Conservation (phyloP, 1,140 invertebrate genomes). For the Drosophila leontia region DNA sequence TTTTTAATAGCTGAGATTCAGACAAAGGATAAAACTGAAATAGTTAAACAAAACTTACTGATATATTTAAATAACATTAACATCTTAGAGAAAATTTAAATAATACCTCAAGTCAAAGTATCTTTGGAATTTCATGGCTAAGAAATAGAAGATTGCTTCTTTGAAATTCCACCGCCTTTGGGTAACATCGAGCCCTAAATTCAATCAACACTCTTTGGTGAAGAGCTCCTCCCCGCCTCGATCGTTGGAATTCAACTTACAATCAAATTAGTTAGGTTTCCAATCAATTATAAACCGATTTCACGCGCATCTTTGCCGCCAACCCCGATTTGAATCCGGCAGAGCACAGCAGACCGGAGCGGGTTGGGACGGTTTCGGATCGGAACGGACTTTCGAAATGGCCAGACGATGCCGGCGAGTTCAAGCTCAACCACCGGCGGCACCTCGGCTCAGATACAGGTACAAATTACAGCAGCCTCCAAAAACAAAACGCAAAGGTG, state of each 20-base stretch:
- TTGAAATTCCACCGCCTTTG: slow-evolving; percentile 1
- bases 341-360: neutral
- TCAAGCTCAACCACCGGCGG: slow-evolving; percentile 64
- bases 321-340: slow-evolving; percentile 21
- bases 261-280: slow-evolving; percentile 44
- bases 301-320: slow-evolving; percentile 45
- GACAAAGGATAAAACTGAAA: neutral
- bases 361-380: neutral
- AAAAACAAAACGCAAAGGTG: slow-evolving; percentile 72
- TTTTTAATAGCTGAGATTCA: neutral
- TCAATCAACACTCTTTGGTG: slow-evolving; percentile 16
- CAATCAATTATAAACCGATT: slow-evolving; percentile 56
- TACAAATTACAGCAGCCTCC: slow-evolving; percentile 66
- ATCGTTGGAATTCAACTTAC: slow-evolving; percentile 39
- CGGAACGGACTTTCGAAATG: slow-evolving; percentile 71
- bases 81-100: neutral
- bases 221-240: neutral
- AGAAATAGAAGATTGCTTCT: neutral
- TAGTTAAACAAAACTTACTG: neutral
- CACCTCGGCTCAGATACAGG: slow-evolving; percentile 29
- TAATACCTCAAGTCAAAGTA: neutral
- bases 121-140: neutral
- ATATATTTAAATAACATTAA: neutral
- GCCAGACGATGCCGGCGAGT: slow-evolving; percentile 54
- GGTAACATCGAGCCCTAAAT: slow-evolving; percentile 6